Evolutionary conservation across 1,140 invertebrate species (phyloP).

Genomic region (Zaprionus nigranus): DNA sequence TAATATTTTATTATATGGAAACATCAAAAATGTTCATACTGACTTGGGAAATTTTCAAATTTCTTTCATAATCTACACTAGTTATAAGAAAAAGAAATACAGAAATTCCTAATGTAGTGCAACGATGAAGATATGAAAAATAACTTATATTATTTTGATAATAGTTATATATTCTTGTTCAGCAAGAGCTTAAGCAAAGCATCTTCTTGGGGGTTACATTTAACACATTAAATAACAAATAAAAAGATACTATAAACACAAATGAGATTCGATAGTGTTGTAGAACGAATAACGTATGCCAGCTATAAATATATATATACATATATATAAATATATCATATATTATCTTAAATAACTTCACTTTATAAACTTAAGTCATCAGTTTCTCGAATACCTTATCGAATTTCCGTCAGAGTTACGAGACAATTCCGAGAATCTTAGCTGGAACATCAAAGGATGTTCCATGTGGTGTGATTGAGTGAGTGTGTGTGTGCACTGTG

Average conservation of each 20-base stretch:
- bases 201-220: background rate
- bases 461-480: conserved; percentile 15
- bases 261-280: conserved; percentile 4
- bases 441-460: too few species aligned
- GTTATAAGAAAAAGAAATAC: too few species aligned
- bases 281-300: conserved; percentile 6
- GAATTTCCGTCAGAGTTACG: background rate
- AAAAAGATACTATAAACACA: background rate
- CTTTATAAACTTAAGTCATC: conserved; percentile 15
- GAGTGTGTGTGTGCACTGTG: background rate
- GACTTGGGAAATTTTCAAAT: too few species aligned
- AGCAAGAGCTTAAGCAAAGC: background rate
- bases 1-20: too few species aligned
- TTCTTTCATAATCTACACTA: too few species aligned
- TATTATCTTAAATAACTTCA: background rate
- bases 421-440: background rate
- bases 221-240: conserved; percentile 11
- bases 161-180: background rate
- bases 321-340: too few species aligned
- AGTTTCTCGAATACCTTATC: conserved; percentile 3
- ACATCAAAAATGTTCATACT: too few species aligned
- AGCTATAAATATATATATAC: too few species aligned
- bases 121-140: too few species aligned
- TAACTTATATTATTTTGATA: too few species aligned
- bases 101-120: too few species aligned